These are phyloP conservation scores for Lasiurus cinereus DNA, from an alignment of 2,113 vertebrate genomes.

Conservation along the genomic window DNA sequence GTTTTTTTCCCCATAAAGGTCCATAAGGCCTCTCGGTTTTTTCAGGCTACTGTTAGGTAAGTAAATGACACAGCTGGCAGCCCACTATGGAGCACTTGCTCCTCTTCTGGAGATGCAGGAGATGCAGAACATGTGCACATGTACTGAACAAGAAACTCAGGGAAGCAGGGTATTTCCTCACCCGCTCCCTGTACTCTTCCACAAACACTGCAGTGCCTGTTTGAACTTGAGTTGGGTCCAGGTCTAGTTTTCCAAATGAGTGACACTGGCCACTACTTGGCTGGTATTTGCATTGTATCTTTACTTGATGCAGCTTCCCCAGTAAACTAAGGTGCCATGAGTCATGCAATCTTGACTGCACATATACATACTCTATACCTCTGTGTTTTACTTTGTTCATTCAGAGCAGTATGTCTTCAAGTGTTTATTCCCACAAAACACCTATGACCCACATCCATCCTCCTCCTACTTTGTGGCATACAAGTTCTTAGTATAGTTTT, in stretches of 20 bases:
- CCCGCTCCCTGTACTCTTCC: too few relatives aligned
- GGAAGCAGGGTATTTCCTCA: neutral
- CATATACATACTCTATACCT: too few relatives aligned
- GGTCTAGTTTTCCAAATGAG: neutral
- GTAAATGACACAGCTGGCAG: neutral
- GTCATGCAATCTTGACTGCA: neutral
- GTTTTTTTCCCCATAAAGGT: neutral
- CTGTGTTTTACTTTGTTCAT: neutral
- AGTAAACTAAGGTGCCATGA: rapidly evolving
- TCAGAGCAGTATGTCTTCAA: neutral
- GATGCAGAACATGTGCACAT: rapidly evolving
- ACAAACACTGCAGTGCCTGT: neutral
- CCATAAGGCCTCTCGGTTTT: neutral
- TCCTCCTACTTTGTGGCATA: rapidly evolving
- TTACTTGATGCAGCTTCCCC: neutral
- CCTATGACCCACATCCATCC: neutral
- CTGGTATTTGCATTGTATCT: neutral
- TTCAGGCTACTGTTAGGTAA: neutral
- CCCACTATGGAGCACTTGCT: neutral
- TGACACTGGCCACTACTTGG: neutral
- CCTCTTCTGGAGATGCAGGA: neutral
- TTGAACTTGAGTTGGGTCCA: neutral
- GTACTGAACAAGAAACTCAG: neutral
- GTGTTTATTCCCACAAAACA: neutral
- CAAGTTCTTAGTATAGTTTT: neutral